These are phyloP conservation scores for Malthinus flaveolus DNA, from an alignment of 2,888 invertebrate genomes.

Conservation along the genomic window DNA sequence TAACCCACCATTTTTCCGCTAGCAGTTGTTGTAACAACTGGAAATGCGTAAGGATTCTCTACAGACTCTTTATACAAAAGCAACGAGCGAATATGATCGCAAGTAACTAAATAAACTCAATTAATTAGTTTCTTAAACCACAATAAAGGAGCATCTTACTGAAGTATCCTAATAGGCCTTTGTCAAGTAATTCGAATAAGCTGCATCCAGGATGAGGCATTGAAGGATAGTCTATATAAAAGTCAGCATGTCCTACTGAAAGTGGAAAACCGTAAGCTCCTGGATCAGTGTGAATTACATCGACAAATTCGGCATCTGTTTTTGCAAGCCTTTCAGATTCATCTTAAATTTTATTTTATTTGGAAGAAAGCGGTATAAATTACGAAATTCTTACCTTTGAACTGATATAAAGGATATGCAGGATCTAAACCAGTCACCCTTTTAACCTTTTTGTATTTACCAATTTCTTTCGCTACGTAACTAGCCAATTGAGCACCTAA, in stretches of 20 bases:
- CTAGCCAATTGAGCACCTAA: slow-evolving; percentile 77
- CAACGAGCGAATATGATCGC: too few relatives aligned
- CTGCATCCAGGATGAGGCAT: slow-evolving; percentile 50
- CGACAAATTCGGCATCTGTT: slow-evolving; percentile 62
- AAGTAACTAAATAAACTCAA: too few relatives aligned
- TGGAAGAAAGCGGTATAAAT: too few relatives aligned
- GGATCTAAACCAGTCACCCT: slow-evolving; percentile 67
- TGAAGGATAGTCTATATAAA: slow-evolving; percentile 61
- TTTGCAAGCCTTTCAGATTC: not conserved
- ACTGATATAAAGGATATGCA: slow-evolving; percentile 74
- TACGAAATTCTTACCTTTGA: not conserved
- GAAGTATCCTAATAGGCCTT: too few relatives aligned
- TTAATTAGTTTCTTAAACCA: too few relatives aligned
- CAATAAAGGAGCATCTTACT: too few relatives aligned
- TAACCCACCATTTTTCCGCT: too few relatives aligned
- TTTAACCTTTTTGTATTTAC: slow-evolving; percentile 45
- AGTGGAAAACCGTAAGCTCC: slow-evolving; percentile 61
- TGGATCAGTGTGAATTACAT: slow-evolving; percentile 64
- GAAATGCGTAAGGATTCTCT: too few relatives aligned
- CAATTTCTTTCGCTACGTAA: slow-evolving; percentile 71
- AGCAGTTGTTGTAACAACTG: too few relatives aligned
- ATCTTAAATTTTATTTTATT: not conserved
- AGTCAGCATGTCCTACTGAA: slow-evolving; percentile 62
- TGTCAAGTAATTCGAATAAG: slow-evolving; percentile 31
- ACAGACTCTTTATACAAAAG: too few relatives aligned